Conservation (phyloP, 2,797 vertebrate species). For the Parauchenoglanis punctatus region DNA sequence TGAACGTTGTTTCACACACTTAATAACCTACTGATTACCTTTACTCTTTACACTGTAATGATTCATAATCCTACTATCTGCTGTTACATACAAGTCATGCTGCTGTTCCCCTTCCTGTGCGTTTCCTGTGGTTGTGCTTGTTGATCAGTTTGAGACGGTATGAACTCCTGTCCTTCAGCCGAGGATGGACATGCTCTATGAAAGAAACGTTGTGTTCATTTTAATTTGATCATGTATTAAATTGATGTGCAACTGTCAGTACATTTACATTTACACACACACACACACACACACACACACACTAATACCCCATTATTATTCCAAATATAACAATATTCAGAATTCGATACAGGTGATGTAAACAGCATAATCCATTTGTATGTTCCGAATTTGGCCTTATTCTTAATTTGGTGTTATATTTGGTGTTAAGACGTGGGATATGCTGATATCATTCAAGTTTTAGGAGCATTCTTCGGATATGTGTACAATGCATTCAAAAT, state of each 20-base stretch:
- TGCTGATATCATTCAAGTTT: no score
- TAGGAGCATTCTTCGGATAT: no score
- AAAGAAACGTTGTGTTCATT: background rate
- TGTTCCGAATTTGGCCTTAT: no score
- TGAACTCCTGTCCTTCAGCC: background rate
- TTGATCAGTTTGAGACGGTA: background rate
- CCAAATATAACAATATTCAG: no score
- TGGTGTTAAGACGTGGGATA: no score
- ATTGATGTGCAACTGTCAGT: background rate
- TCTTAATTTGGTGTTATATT: no score
- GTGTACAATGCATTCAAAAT: no score
- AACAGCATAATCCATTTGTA: no score
- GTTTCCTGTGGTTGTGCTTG: background rate
- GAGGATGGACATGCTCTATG: slow-evolving; percentile 16
- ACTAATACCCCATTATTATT: no score
- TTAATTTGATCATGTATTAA: background rate
- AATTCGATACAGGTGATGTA: no score
- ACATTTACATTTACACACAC: no score
- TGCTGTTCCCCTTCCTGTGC: background rate
- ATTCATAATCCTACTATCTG: background rate
- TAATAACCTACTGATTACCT: background rate
- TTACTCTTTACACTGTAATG: background rate
- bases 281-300: no score
- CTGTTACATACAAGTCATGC: slow-evolving; percentile 3
- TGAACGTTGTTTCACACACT: background rate